Conservation (phyloP, 2,888 invertebrate species). For the Epinotia bilunana region DNA sequence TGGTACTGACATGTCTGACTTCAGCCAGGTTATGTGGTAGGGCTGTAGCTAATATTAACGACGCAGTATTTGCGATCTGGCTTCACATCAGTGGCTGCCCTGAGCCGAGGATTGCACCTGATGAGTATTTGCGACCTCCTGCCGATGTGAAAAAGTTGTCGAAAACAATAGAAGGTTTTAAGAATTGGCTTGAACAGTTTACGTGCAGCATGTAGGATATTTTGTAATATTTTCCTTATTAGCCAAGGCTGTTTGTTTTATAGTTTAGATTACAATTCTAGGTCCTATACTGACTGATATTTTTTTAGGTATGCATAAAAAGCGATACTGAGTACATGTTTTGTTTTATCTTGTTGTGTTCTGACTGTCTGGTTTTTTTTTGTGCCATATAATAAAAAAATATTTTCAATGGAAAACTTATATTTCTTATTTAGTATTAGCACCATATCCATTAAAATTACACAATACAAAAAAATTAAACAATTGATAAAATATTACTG, state of each 20-base stretch:
- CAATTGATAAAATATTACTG: not conserved
- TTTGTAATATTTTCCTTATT: slow-evolving; percentile 48
- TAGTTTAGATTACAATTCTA: slow-evolving; percentile 3
- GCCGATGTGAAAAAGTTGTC: slow-evolving; percentile 64
- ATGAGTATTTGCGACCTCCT: slow-evolving; percentile 73
- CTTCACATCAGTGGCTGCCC: slow-evolving; percentile 71
- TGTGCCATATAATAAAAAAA: not conserved
- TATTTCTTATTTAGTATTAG: slow-evolving; percentile 14
- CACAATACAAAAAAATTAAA: not conserved
- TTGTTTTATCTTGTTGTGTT: not conserved
- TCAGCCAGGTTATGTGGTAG: slow-evolving; percentile 74
- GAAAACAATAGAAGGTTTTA: slow-evolving; percentile 67
- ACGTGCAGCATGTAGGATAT: slow-evolving; percentile 53
- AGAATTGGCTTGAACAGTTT: slow-evolving; percentile 72
- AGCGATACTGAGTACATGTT: not conserved
- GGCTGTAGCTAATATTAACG: slow-evolving; percentile 63
- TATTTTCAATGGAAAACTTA: not conserved
- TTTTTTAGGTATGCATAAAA: not conserved
- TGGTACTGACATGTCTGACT: slow-evolving; percentile 65
- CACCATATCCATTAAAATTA: not conserved
- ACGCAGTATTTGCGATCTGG: slow-evolving; percentile 78
- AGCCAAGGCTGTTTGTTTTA: slow-evolving; percentile 21
- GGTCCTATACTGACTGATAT: not conserved
- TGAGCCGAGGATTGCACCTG: slow-evolving; percentile 73
- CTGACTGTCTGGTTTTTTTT: not conserved